Evolutionary conservation across 2,113 vertebrate genomes (phyloP).

Genomic region (Polyodon spathula): DNA sequence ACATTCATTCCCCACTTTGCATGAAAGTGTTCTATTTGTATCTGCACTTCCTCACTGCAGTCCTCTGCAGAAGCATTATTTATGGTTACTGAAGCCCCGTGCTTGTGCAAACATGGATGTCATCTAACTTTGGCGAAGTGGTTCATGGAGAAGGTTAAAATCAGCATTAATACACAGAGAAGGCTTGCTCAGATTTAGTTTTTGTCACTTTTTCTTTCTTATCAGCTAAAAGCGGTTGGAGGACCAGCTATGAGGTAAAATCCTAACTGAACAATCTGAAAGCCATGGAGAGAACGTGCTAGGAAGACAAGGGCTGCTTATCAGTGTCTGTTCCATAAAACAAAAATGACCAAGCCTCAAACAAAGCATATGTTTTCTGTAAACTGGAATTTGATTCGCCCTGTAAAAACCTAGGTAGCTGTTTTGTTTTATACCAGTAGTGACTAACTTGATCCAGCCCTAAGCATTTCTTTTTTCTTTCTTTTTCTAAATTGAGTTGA

Average conservation of each 20-base stretch:
- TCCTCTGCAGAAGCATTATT: too few relatives aligned
- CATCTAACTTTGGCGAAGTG: slow-evolving; percentile 45
- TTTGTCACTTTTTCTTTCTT: slow-evolving; percentile 39
- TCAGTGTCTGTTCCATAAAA: slow-evolving; percentile 68
- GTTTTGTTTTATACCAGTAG: slow-evolving; percentile 48
- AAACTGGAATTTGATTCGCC: slow-evolving; percentile 68
- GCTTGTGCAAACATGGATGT: slow-evolving; percentile 52
- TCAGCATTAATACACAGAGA: slow-evolving; percentile 61
- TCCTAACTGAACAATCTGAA: too few relatives aligned
- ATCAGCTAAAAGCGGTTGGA: slow-evolving; percentile 62
- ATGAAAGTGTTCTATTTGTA: too few relatives aligned
- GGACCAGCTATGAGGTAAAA: slow-evolving; percentile 72
- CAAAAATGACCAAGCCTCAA: slow-evolving; percentile 63
- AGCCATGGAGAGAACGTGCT: slow-evolving; percentile 73
- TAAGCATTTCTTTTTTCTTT: slow-evolving; percentile 51
- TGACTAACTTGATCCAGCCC: slow-evolving; percentile 65
- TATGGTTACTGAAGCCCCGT: background rate
- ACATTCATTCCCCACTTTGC: too few relatives aligned
- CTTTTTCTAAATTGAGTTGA: slow-evolving; percentile 60
- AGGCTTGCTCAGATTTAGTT: slow-evolving; percentile 46
- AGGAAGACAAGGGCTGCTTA: slow-evolving; percentile 70
- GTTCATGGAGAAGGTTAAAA: slow-evolving; percentile 59
- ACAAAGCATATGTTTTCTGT: slow-evolving; percentile 78
- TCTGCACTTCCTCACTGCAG: too few relatives aligned
- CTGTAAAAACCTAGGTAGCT: too few relatives aligned